phyloP scores from a whole-genome alignment of 2,797 vertebrate genomes.

The Vireo griseus region DNA sequence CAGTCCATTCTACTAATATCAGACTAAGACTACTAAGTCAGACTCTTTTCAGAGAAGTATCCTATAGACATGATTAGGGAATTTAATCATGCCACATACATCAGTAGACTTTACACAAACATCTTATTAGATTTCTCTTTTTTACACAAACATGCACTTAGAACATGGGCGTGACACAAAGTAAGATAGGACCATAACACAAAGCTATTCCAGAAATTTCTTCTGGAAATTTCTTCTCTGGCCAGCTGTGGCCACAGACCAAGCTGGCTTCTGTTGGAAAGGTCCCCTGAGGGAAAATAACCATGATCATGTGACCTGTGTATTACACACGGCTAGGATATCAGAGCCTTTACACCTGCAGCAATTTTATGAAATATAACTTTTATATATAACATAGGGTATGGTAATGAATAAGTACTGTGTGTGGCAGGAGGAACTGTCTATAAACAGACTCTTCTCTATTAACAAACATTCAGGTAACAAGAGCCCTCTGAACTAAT shows the following conservation, averaged over 20 bases:
- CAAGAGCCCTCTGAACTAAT: background rate
- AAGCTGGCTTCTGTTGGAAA: background rate
- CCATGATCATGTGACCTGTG: accelerated
- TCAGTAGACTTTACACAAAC: background rate
- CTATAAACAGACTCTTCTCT: background rate
- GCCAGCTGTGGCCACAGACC: background rate
- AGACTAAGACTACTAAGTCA: no score
- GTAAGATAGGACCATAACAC: background rate
- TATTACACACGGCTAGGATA: background rate
- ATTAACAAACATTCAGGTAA: background rate
- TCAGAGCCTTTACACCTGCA: background rate
- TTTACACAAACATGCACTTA: background rate
- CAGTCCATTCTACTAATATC: background rate
- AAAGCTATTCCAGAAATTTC: background rate
- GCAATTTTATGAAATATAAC: background rate
- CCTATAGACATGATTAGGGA: background rate
- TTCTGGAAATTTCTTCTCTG: background rate
- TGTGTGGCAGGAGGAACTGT: background rate
- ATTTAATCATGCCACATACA: background rate
- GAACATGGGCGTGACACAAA: background rate
- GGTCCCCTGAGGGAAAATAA: background rate
- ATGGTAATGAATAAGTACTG: background rate
- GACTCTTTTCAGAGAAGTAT: background rate
- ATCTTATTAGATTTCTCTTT: background rate
- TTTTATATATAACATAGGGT: background rate